Conservation (phyloP, 2,888 invertebrate genomes). For the Pseudolycoriella hygida region DNA sequence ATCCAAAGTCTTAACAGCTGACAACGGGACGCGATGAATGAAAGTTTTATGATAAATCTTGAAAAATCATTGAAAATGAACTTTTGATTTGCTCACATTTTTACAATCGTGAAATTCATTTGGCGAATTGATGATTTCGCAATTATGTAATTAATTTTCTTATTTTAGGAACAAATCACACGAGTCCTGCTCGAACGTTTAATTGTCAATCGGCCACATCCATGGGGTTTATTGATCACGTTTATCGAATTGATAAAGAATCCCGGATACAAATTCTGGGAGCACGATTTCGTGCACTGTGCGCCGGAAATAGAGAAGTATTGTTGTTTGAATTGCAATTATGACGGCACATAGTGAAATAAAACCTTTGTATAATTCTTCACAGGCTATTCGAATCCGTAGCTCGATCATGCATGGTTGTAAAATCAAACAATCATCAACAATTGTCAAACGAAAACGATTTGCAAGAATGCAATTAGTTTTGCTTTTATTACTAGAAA, state of each 20-base stretch:
- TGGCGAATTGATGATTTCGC: no score
- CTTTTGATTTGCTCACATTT: no score
- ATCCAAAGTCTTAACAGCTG: no score
- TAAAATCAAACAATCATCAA: conserved; percentile 40
- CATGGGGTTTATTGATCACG: conserved; percentile 96
- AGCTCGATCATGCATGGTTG: conserved; percentile 86
- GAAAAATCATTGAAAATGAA: no score
- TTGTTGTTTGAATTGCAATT: neutral
- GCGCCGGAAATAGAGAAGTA: conserved; percentile 99
- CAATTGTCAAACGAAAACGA: conserved; percentile 26
- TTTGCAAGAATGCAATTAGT: conserved; percentile 24
- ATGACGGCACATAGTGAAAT: neutral
- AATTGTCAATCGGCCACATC: conserved; percentile 96
- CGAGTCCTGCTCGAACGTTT: conserved; percentile 88
- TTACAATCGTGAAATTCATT: no score
- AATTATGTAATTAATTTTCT: no score
- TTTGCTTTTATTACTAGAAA: no score
- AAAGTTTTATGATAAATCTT: no score
- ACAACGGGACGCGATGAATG: no score
- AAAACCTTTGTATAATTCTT: conserved; percentile 14
- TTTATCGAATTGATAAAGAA: conserved; percentile 99
- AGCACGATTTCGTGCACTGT: conserved; percentile 97
- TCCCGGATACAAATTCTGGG: conserved; percentile 97
- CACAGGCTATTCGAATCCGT: conserved; percentile 86
- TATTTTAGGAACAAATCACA: conserved; percentile 70